A percentile compares a stretch with the other conserved stretches of the same genome.
These are phyloP conservation scores for Drosophila littoralis DNA, from an alignment of 1,140 invertebrate species.

Conservation along the genomic window DNA sequence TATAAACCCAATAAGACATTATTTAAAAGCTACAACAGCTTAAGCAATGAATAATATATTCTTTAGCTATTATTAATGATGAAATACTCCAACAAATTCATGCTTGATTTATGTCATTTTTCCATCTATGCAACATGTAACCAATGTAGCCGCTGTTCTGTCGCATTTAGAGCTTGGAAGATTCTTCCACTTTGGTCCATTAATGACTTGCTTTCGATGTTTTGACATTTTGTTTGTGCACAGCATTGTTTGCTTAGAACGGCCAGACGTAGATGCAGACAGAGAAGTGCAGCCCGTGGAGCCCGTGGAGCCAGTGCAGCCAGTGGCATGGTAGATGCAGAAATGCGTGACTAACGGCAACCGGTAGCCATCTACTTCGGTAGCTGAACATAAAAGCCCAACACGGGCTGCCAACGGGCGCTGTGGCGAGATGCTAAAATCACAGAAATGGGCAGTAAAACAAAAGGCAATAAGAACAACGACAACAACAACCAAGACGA, in stretches of 20 bases:
- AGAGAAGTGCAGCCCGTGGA: slow-evolving; percentile 14
- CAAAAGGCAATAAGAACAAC: slow-evolving; percentile 57
- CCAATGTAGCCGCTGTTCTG: neutral
- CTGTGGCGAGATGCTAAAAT: slow-evolving; percentile 64
- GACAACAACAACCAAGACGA: neutral
- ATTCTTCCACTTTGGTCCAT: slow-evolving; percentile 59
- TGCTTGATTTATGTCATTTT: neutral
- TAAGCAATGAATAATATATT: no score
- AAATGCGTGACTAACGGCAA: slow-evolving; percentile 82
- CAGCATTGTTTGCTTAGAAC: slow-evolving; percentile 60
- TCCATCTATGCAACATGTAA: neutral
- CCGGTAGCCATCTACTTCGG: slow-evolving; percentile 82
- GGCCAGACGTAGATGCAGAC: slow-evolving; percentile 31
- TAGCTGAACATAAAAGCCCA: slow-evolving; percentile 77
- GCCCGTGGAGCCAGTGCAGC: neutral
- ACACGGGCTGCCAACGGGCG: slow-evolving; percentile 16
- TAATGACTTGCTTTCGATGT: slow-evolving; percentile 79
- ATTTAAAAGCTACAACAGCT: no score
- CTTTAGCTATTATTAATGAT: no score
- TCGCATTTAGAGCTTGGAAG: slow-evolving; percentile 2
- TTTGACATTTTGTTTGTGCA: slow-evolving; percentile 73
- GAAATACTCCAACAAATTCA: no score
- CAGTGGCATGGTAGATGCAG: slow-evolving; percentile 54
- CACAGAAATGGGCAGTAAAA: slow-evolving; percentile 73
- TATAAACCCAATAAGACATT: no score